These are phyloP conservation scores for Dolichoris vasculosae DNA, from an alignment of 1,140 invertebrate genomes.

Conservation along the genomic window DNA sequence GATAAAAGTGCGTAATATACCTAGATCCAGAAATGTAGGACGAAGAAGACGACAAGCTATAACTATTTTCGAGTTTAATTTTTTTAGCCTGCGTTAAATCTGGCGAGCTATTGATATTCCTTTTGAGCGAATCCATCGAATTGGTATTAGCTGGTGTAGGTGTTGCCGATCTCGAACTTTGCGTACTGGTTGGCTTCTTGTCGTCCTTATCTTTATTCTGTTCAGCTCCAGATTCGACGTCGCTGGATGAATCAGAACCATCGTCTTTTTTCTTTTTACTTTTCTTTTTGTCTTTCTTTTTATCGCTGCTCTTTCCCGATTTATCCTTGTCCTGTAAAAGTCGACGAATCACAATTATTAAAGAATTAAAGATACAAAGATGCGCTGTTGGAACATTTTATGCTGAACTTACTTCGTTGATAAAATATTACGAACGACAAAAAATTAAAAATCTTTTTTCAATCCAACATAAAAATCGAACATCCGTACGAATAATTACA, in stretches of 20 bases:
- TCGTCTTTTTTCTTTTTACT: constrained; percentile 70
- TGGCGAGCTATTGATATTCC: constrained; percentile 74
- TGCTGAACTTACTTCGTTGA: too few relatives aligned
- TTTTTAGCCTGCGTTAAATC: constrained; percentile 78
- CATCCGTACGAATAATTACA: constrained; percentile 8
- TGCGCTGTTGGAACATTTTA: neutral
- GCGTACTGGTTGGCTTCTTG: constrained; percentile 71
- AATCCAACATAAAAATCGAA: neutral
- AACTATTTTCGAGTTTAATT: constrained; percentile 76
- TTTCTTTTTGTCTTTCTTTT: constrained; percentile 69
- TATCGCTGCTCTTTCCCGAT: constrained; percentile 54
- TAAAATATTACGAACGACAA: neutral
- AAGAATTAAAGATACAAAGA: too few relatives aligned
- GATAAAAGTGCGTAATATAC: constrained; percentile 56
- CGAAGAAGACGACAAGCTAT: constrained; percentile 62
- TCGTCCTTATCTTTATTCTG: constrained; percentile 74
- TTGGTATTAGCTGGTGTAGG: constrained; percentile 71
- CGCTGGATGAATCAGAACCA: constrained; percentile 82
- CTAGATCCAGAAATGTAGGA: constrained; percentile 72
- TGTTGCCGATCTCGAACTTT: constrained; percentile 80
- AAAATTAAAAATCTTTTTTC: neutral
- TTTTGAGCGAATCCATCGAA: constrained; percentile 66
- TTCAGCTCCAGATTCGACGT: constrained; percentile 84
- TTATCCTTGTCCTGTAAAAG: constrained; percentile 69
- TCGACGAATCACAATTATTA: neutral